A percentile compares a stretch with the other conserved stretches of the same genome.
Evolutionary conservation across 2,797 vertebrate species (phyloP).

Genomic region (Astyanax mexicanus): DNA sequence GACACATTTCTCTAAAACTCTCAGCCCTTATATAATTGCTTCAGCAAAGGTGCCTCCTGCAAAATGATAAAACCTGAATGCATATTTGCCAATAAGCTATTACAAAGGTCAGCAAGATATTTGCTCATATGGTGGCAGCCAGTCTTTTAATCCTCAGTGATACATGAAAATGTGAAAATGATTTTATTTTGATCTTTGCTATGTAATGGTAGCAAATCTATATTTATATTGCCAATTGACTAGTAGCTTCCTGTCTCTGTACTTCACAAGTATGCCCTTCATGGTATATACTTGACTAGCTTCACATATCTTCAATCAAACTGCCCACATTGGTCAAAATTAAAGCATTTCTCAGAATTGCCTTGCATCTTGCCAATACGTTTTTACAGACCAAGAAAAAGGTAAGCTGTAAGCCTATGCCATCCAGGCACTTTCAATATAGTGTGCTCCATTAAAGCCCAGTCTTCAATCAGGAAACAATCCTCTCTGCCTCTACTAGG

Average conservation of each 20-base stretch:
- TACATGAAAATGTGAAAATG: constrained; percentile 13
- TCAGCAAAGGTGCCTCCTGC: background rate
- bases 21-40: background rate
- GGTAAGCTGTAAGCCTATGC: background rate
- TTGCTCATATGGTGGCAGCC: background rate
- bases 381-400: background rate
- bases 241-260: background rate
- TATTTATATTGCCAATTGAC: too few species aligned
- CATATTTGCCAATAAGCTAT: background rate
- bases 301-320: background rate
- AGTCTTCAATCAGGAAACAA: constrained; percentile 24
- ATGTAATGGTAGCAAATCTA: background rate
- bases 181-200: constrained; percentile 1
- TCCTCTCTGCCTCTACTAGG: constrained; percentile 8
- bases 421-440: too few species aligned
- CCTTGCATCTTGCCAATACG: background rate
- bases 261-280: background rate
- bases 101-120: background rate
- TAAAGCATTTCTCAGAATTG: background rate
- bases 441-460: background rate
- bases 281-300: background rate
- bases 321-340: background rate
- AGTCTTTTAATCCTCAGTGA: constrained; percentile 19
- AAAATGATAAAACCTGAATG: background rate
- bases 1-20: background rate